Percentiles rank a stretch among this genome's conserved stretches.
These are phyloP conservation scores for Netelia fuscicornis DNA, from an alignment of 2,888 invertebrate genomes.

Conservation along the genomic window DNA sequence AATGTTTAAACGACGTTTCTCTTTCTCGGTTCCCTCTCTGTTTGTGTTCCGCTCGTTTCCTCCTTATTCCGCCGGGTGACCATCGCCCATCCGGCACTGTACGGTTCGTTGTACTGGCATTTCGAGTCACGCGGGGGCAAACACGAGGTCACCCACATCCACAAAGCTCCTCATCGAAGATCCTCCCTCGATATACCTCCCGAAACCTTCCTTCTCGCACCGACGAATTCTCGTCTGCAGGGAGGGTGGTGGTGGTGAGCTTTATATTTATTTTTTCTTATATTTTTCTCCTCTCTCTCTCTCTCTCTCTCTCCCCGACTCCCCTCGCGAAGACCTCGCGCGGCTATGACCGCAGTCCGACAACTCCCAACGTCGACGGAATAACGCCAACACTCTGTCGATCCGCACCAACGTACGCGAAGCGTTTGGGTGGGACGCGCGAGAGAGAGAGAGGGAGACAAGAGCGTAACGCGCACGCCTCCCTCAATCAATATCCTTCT, in stretches of 20 bases:
- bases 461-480: constrained; percentile 72
- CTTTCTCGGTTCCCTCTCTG: constrained; percentile 12
- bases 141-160: constrained; percentile 57
- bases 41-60: constrained; percentile 70
- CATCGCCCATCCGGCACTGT: constrained; percentile 68
- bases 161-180: constrained; percentile 58
- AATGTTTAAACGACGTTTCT: constrained; percentile 42
- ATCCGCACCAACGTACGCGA: constrained; percentile 48
- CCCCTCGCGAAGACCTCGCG: constrained; percentile 71
- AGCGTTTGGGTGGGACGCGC: constrained; percentile 66
- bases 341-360: constrained; percentile 85
- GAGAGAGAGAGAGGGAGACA: constrained; percentile 36
- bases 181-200: constrained; percentile 4
- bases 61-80: constrained; percentile 69
- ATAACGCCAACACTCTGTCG: constrained; percentile 55
- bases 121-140: constrained; percentile 61
- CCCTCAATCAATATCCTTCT: constrained; percentile 79
- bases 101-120: constrained; percentile 68
- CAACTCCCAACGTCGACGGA: constrained; percentile 62
- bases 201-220: constrained; percentile 4
- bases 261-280: constrained; percentile 83
- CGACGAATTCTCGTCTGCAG: background rate
- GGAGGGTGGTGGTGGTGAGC: background rate
- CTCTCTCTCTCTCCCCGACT: constrained; percentile 27
- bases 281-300: constrained; percentile 80